These are phyloP conservation scores for Antheraea assamensis DNA, from an alignment of 2,888 invertebrate genomes.

Conservation along the genomic window DNA sequence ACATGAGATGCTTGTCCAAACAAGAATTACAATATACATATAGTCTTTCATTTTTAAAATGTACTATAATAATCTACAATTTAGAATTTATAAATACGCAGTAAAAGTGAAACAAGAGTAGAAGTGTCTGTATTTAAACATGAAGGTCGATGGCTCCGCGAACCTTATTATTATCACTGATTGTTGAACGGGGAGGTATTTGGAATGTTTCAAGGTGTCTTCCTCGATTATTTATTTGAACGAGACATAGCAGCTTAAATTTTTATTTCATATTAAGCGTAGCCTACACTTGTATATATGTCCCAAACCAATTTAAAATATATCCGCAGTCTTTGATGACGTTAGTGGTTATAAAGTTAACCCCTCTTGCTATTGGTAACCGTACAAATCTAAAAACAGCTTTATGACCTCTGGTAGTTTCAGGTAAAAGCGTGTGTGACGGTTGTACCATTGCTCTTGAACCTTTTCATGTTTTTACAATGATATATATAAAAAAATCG, in stretches of 20 bases:
- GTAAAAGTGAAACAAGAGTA: neutral
- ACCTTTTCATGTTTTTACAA: too few relatives aligned
- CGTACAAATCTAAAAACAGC: too few relatives aligned
- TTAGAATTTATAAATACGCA: neutral
- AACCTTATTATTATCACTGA: constrained; percentile 7
- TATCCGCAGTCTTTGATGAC: neutral
- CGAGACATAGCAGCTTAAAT: neutral
- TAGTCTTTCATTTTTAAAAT: too few relatives aligned
- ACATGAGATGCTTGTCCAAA: neutral
- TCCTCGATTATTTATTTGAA: neutral
- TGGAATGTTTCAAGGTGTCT: neutral
- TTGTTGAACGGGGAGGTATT: neutral
- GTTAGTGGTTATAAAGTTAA: neutral
- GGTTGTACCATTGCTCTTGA: too few relatives aligned
- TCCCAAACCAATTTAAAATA: too few relatives aligned
- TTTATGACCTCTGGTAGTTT: too few relatives aligned
- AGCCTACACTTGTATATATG: neutral
- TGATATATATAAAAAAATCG: too few relatives aligned
- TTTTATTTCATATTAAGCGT: neutral
- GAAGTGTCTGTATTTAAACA: neutral
- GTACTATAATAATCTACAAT: neutral
- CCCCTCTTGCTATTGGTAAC: too few relatives aligned
- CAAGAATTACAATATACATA: neutral
- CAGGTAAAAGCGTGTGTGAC: too few relatives aligned
- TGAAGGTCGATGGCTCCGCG: constrained; percentile 1